These are phyloP conservation scores for Tapera naevia DNA, from an alignment of 2,797 vertebrate genomes.

Conservation along the genomic window DNA sequence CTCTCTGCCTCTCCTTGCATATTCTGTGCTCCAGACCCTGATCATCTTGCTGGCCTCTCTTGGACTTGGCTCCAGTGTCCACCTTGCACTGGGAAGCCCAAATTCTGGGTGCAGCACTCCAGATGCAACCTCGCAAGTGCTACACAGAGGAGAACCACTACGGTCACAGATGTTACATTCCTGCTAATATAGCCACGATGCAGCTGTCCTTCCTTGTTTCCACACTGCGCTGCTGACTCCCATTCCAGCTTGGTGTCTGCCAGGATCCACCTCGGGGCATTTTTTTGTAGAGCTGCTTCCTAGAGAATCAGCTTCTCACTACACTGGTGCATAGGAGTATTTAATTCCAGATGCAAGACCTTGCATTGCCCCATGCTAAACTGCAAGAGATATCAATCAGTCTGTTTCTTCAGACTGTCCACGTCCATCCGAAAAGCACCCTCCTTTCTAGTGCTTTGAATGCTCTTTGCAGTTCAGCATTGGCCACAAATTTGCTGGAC, in stretches of 20 bases:
- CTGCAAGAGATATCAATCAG: background rate
- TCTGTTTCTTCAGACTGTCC: background rate
- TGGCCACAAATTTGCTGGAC: too few relatives aligned
- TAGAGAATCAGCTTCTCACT: background rate
- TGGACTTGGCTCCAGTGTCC: too few relatives aligned
- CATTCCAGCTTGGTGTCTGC: background rate
- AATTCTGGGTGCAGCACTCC: too few relatives aligned
- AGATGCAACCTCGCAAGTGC: too few relatives aligned
- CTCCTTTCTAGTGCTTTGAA: background rate
- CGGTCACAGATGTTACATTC: too few relatives aligned
- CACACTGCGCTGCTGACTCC: background rate
- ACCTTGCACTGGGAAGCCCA: too few relatives aligned
- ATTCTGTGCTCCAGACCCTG: too few relatives aligned
- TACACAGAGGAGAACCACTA: too few relatives aligned
- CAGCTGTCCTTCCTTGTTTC: background rate
- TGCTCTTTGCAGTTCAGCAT: too few relatives aligned
- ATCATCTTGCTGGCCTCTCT: too few relatives aligned
- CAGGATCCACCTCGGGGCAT: background rate
- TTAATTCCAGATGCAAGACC: background rate
- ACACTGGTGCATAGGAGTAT: background rate
- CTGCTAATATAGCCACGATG: background rate
- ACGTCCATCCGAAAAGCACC: background rate
- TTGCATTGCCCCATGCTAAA: background rate
- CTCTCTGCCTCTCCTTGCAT: too few relatives aligned
- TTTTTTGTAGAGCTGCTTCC: background rate